Percentiles rank a stretch among this genome's conserved stretches.
These are phyloP conservation scores for Papilio aristodemus DNA, from an alignment of 1,140 invertebrate genomes.

Conservation along the genomic window DNA sequence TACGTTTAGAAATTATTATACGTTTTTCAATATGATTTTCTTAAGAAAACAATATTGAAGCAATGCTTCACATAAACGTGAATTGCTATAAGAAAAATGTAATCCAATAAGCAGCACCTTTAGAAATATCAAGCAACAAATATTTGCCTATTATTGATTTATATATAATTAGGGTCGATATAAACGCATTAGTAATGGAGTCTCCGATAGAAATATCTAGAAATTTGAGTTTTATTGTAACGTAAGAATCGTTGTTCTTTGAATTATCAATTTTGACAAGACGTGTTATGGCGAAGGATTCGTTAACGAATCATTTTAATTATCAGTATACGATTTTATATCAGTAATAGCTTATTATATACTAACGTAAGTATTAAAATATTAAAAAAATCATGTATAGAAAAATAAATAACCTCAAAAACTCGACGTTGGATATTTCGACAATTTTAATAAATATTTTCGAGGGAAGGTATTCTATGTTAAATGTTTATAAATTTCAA, in stretches of 20 bases:
- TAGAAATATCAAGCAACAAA: neutral
- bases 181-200: neutral
- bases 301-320: neutral
- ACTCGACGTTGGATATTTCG: neutral
- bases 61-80: neutral
- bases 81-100: neutral
- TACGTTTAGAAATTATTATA: neutral
- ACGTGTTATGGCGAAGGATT: neutral
- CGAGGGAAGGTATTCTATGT: too few species aligned
- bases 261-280: neutral
- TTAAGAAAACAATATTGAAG: neutral
- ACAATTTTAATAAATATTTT: too few species aligned
- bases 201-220: neutral
- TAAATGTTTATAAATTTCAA: neutral
- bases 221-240: neutral
- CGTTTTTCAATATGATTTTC: neutral
- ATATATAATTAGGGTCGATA: too few species aligned
- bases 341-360: neutral
- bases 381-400: neutral
- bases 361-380: neutral
- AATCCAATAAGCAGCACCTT: neutral
- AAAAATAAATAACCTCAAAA: neutral
- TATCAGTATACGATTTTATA: neutral
- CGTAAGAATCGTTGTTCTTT: neutral
- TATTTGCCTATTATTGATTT: too few species aligned